Evolutionary conservation across 2,797 vertebrate genomes (phyloP).

Genomic region (Leptodactylus fallax): DNA sequence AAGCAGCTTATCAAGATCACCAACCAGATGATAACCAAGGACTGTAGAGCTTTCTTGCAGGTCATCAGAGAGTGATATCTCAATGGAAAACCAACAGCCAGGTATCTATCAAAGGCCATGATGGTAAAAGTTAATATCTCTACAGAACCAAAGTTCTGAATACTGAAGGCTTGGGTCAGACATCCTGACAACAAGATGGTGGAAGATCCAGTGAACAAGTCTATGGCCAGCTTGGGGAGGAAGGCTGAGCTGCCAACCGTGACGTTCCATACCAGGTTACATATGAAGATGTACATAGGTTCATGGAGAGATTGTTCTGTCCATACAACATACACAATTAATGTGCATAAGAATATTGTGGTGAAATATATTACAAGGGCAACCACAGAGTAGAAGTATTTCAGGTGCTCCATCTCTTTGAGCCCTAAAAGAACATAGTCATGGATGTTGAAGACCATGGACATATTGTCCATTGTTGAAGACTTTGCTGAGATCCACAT

Average conservation of each 20-base stretch:
- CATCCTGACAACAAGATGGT: slow-evolving; percentile 2
- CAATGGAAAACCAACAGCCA: slow-evolving; percentile 35
- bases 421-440: slow-evolving; percentile 12
- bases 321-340: slow-evolving; percentile 17
- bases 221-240: background rate
- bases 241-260: background rate
- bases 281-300: slow-evolving; percentile 4
- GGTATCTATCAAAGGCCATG: slow-evolving; percentile 39
- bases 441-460: background rate
- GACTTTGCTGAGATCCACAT: background rate
- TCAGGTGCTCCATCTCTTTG: slow-evolving; percentile 20
- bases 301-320: slow-evolving; percentile 36
- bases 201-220: background rate
- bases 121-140: slow-evolving; percentile 14
- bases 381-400: background rate
- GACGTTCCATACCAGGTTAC: background rate
- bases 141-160: background rate
- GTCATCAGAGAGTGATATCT: slow-evolving; percentile 29
- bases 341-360: slow-evolving; percentile 1
- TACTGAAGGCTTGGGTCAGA: background rate
- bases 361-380: background rate
- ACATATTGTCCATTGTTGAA: slow-evolving; percentile 6
- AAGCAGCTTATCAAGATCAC: background rate
- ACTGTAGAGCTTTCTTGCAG: background rate
- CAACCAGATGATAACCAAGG: background rate